phyloP scores from a whole-genome alignment of 2,888 invertebrate species.

The Octodonta nipae region DNA sequence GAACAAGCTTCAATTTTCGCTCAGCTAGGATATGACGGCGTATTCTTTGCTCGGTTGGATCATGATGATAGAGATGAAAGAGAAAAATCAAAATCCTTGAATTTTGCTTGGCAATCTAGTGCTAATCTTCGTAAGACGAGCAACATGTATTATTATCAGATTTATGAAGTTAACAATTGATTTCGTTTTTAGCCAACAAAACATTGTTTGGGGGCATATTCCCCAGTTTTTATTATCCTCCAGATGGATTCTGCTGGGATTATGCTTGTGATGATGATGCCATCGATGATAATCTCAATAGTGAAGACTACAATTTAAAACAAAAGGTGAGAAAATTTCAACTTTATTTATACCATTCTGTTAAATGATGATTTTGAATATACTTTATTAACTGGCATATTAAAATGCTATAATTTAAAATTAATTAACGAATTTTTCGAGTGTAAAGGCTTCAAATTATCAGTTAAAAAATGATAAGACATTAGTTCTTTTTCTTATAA shows the following conservation, averaged over 20 bases:
- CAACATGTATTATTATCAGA: no score
- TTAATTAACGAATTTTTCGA: no score
- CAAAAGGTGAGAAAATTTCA: conserved; percentile 18
- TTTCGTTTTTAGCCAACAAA: conserved; percentile 30
- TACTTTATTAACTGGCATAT: no score
- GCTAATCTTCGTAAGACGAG: conserved; percentile 42
- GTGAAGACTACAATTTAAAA: conserved; percentile 44
- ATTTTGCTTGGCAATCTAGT: conserved; percentile 57
- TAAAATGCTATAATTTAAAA: no score
- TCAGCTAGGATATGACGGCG: conserved; percentile 57
- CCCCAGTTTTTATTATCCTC: conserved; percentile 36
- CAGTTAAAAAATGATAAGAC: no score
- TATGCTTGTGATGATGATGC: conserved; percentile 35
- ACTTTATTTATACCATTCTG: no score
- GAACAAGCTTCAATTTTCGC: conserved; percentile 54
- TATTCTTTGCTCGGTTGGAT: conserved; percentile 59
- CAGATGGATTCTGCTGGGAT: conserved; percentile 50
- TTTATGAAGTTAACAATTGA: neutral
- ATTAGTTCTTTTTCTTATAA: no score
- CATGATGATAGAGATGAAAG: conserved; percentile 49
- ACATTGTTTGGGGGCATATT: conserved; percentile 16
- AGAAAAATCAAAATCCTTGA: conserved; percentile 46
- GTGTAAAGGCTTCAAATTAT: no score
- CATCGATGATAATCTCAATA: conserved; percentile 41
- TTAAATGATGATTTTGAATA: no score